These are phyloP conservation scores for Enteromius paludinosus DNA, from an alignment of 2,797 vertebrate genomes.

Conservation along the genomic window DNA sequence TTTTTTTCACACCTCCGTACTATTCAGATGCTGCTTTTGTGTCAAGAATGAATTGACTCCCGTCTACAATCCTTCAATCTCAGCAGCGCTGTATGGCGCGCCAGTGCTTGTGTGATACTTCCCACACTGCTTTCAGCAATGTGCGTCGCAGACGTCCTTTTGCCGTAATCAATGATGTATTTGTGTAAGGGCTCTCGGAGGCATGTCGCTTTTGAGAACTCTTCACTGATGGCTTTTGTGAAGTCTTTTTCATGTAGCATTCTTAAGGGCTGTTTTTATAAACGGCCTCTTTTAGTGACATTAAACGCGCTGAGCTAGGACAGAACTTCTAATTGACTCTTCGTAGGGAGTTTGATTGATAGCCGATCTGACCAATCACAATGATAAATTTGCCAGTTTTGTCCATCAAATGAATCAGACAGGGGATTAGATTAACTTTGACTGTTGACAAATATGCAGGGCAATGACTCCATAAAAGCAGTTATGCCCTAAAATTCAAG, in stretches of 20 bases:
- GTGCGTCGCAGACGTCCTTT: slow-evolving; percentile 9
- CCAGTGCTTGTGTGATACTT: slow-evolving; percentile 24
- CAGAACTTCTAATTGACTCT: neutral
- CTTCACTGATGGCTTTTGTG: neutral
- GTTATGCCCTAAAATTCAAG: neutral
- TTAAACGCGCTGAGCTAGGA: neutral
- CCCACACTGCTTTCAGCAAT: slow-evolving; percentile 28
- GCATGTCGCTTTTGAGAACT: slow-evolving; percentile 10
- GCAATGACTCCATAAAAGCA: neutral
- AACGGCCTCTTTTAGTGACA: neutral
- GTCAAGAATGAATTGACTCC: slow-evolving; percentile 17
- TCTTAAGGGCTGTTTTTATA: slow-evolving; percentile 23
- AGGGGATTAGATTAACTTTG: neutral
- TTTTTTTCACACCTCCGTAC: neutral
- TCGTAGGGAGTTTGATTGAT: neutral
- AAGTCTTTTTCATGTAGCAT: neutral
- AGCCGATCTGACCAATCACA: neutral
- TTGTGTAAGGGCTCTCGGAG: slow-evolving; percentile 15
- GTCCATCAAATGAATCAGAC: neutral
- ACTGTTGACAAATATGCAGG: neutral
- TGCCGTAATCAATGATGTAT: slow-evolving; percentile 17
- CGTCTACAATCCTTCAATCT: neutral
- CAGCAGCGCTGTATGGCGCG: neutral
- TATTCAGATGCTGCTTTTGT: slow-evolving; percentile 21
- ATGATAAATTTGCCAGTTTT: neutral